A percentile compares a stretch with the other conserved stretches of the same genome.
These are phyloP conservation scores for Agapornis canus DNA, from an alignment of 2,797 vertebrate genomes.

Conservation along the genomic window DNA sequence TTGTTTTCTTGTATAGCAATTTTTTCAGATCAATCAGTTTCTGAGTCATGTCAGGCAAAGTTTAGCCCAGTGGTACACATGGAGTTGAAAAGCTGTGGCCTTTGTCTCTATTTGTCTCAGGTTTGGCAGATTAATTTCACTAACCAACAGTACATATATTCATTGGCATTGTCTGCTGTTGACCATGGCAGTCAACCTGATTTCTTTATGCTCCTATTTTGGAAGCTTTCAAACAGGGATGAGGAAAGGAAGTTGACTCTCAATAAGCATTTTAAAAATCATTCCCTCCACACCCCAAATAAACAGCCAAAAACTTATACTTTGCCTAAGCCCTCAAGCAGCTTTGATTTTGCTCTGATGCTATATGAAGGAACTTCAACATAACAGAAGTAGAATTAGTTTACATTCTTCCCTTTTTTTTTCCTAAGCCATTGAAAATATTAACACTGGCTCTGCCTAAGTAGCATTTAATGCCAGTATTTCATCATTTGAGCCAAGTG, in stretches of 20 bases:
- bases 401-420: constrained; percentile 26
- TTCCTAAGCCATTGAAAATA: constrained; percentile 23
- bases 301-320: constrained; percentile 40
- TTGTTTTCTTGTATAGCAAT: neutral
- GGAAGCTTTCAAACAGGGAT: constrained; percentile 26
- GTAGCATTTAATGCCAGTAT: neutral
- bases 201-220: constrained; percentile 33
- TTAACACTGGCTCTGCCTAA: constrained; percentile 20
- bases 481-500: neutral
- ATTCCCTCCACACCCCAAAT: neutral
- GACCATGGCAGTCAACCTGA: constrained; percentile 39
- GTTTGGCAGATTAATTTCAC: neutral
- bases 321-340: neutral
- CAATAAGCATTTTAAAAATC: constrained; percentile 28
- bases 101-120: neutral
- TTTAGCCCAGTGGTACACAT: neutral
- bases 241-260: constrained; percentile 35
- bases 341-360: constrained; percentile 40
- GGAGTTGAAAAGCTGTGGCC: neutral
- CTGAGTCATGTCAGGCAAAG: neutral
- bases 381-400: neutral
- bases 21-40: neutral
- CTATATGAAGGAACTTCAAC: constrained; percentile 10
- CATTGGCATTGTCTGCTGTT: neutral
- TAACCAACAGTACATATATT: neutral